Conservation (phyloP, 2,888 invertebrate genomes). For the Tetrapedia diversipes region DNA sequence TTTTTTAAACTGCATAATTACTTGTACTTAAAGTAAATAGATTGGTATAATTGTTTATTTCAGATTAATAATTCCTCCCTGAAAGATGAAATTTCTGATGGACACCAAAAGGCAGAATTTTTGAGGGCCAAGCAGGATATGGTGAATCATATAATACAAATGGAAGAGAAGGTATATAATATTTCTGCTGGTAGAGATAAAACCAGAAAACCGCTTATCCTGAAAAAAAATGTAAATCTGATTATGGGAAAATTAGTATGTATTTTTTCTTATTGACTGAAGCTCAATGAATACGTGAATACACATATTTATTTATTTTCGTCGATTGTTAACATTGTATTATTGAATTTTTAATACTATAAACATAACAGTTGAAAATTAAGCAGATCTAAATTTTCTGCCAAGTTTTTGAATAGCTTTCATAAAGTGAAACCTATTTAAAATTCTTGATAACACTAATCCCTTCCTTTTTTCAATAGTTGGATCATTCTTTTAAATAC, state of each 20-base stretch:
- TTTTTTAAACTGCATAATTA: too few relatives aligned
- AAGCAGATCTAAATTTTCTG: not conserved
- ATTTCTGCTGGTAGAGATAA: not conserved
- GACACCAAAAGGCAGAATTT: constrained; percentile 76
- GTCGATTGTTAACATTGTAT: not conserved
- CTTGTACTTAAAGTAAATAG: too few relatives aligned
- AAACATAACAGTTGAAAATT: not conserved
- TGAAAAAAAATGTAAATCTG: not conserved
- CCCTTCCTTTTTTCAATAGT: not conserved
- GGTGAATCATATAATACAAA: constrained; percentile 81
- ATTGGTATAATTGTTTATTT: not conserved
- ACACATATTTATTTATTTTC: constrained; percentile 15
- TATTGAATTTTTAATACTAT: not conserved
- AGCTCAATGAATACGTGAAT: too few relatives aligned
- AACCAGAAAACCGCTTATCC: not conserved
- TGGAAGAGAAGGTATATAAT: constrained; percentile 80
- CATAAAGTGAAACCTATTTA: not conserved
- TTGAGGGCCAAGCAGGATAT: constrained; percentile 81
- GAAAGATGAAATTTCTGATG: constrained; percentile 77
- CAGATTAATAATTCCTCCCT: constrained; percentile 65
- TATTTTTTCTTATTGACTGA: too few relatives aligned
- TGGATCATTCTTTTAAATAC: not conserved
- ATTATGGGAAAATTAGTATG: too few relatives aligned
- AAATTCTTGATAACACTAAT: not conserved
- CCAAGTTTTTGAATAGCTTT: not conserved